Evolutionary conservation across 1,140 invertebrate genomes (phyloP), one percentile per base, ranked within the genome.

Genomic region (Nasonia vitripennis): DNA sequence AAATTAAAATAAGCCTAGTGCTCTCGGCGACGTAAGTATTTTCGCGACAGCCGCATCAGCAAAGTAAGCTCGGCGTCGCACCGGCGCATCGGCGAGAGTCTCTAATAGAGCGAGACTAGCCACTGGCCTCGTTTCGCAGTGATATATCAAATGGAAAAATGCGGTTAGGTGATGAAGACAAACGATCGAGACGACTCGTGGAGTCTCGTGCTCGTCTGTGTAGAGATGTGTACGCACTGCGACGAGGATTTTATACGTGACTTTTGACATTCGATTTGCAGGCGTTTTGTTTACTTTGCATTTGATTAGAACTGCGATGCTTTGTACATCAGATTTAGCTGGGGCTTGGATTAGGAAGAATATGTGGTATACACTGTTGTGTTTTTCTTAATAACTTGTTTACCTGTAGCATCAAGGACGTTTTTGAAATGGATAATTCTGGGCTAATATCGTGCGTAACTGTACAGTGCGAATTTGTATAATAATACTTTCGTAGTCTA

Each of bases 81-180:
- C 70, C 55, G 31, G 70, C 20, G 75, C n/a, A 20, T 71, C 55
- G 17, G 20, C 27, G 20, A 71, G 31, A 31, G 10, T 31, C 48
- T 78, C 78, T 80, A 80, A 80, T 80, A 70, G 62, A 80, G 34
- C 31, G n/a, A 67, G 68, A 80, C 31, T 70, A 80, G 62, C 20
- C 20, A 31, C 34, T 80, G 78, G 11, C 78, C 78, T 80, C 78
- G 37, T 80, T 80, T 80, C 78, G 78, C 17, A 27, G 31, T 45
- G 14, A 37, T 67, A 45, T 45, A 70, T 70, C 78, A 45, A 70
- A 70, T 80, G 62, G 41, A 78, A 78, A 80, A 80, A 70, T 41
- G 34, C 37, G 67, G 9, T 20, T 45, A 67, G 41, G 62, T 37
- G 78, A 80, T 80, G 55, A 80, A 80, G 78, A 80, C 78, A 80